Conservation (phyloP, 2,888 invertebrate genomes). For the Macrophya annulata region DNA sequence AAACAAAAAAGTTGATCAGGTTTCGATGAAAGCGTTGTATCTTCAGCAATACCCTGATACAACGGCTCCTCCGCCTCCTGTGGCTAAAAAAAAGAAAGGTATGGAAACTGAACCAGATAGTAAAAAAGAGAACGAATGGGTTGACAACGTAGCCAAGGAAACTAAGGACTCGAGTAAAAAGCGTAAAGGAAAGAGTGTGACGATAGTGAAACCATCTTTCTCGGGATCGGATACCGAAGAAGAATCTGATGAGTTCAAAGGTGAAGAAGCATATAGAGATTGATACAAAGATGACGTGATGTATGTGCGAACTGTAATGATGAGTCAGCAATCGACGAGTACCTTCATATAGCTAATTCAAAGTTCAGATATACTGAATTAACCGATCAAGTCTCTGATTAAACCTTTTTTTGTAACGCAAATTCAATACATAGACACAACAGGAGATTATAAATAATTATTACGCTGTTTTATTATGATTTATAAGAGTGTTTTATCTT, state of each 20-base stretch:
- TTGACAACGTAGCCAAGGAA: not conserved
- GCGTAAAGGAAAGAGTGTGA: slow-evolving; percentile 23
- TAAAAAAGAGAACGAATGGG: slow-evolving; percentile 49
- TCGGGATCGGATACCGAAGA: slow-evolving; percentile 29
- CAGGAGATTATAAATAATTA: not conserved
- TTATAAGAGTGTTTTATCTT: not conserved
- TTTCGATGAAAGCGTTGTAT: slow-evolving; percentile 77
- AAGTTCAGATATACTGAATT: not conserved
- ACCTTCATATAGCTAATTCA: not conserved
- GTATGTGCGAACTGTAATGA: not conserved
- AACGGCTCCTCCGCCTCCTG: slow-evolving; percentile 67
- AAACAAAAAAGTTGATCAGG: slow-evolving; percentile 71
- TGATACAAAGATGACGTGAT: not conserved
- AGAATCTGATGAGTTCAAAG: slow-evolving; percentile 52
- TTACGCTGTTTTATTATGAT: not conserved
- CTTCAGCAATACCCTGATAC: slow-evolving; percentile 79
- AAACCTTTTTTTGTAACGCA: not conserved
- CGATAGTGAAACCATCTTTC: slow-evolving; percentile 11
- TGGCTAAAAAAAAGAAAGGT: slow-evolving; percentile 72
- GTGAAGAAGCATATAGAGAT: slow-evolving; percentile 48
- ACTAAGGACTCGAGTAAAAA: slow-evolving; percentile 42
- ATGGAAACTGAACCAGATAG: slow-evolving; percentile 61
- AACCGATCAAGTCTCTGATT: not conserved
- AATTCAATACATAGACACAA: not conserved
- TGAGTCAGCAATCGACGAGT: not conserved